phyloP scores from a whole-genome alignment of 2,797 vertebrate species.

The Acrossocheilus fasciatus region DNA sequence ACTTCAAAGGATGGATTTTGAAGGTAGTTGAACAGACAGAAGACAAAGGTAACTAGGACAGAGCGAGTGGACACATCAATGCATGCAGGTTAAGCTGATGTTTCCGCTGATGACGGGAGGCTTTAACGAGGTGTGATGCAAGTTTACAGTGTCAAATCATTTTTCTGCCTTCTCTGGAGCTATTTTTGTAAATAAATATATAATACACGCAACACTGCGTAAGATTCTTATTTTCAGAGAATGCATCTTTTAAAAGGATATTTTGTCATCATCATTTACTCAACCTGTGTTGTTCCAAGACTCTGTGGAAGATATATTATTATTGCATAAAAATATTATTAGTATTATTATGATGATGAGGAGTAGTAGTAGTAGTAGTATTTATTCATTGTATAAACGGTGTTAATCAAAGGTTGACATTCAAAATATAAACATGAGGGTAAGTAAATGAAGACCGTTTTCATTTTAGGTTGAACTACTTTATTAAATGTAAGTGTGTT shows the following conservation, averaged over 20 bases:
- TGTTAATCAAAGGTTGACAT: not conserved
- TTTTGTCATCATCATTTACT: not conserved
- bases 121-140: not conserved
- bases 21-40: not conserved
- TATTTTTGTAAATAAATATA: not conserved
- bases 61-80: no score
- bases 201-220: not conserved
- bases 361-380: no score
- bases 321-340: no score
- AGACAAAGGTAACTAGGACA: not conserved
- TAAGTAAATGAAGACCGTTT: not conserved
- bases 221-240: not conserved
- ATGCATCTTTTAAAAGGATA: not conserved
- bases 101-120: not conserved
- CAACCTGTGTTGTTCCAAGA: not conserved
- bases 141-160: not conserved
- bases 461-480: not conserved
- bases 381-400: not conserved
- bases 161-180: not conserved
- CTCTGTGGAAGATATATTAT: not conserved
- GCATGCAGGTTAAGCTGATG: not conserved
- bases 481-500: not conserved
- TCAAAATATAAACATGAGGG: not conserved
- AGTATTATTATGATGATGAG: no score
- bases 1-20: constrained; percentile 1